Conservation (phyloP, 2,113 vertebrate genomes). For the Rhabdornis inornatus region DNA sequence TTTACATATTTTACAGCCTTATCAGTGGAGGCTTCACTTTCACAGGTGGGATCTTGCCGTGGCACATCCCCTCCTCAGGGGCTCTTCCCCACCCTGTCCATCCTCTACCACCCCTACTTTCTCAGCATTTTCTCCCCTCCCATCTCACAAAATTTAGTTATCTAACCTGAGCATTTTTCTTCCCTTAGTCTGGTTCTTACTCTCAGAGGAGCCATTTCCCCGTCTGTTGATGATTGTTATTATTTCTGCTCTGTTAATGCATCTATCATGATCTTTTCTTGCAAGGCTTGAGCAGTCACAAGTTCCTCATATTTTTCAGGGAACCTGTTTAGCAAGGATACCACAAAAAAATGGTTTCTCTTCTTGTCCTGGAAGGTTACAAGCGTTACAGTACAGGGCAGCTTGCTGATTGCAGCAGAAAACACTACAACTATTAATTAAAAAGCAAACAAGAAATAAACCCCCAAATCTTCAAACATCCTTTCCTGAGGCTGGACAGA, state of each 20-base stretch:
- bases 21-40: not conserved
- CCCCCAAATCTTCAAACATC: not conserved
- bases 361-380: not conserved
- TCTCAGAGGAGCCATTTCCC: not conserved
- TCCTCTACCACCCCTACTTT: not conserved
- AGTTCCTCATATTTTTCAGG: not conserved
- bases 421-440: not conserved
- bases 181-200: not conserved
- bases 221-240: not conserved
- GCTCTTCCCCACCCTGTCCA: not conserved
- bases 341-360: not conserved
- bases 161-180: not conserved
- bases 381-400: not conserved
- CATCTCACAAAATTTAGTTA: not conserved
- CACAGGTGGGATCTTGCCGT: not conserved
- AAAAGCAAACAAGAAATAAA: slow-evolving; percentile 3
- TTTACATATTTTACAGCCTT: not conserved
- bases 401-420: not conserved
- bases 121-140: not conserved
- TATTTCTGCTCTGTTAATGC: slow-evolving; percentile 7
- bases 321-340: not conserved
- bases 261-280: not conserved
- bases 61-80: not conserved
- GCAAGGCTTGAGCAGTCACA: not conserved
- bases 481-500: not conserved